Evolutionary conservation across 2,797 vertebrate genomes (phyloP), one percentile per base, ranked within the genome.

Genomic region (Neolamprologus multifasciatus): DNA sequence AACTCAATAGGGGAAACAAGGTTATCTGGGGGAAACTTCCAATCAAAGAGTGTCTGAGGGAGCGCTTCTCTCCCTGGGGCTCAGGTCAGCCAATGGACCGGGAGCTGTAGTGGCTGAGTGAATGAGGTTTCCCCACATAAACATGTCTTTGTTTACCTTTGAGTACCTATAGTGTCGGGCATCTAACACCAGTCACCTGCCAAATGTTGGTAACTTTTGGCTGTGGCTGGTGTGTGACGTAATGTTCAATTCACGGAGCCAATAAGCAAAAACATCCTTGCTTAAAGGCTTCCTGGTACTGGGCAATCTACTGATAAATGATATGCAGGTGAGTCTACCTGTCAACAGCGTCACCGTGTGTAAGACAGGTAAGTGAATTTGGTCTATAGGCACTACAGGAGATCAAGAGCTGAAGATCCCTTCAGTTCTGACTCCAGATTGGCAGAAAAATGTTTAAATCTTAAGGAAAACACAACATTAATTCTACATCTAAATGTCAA

Each of bases 111-210:
- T 88, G 93, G 90, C 89, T 93, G 92, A 95, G 94, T 94, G 95
- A 95, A 96, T 93, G 93, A 95, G 94, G 92, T 93, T 94, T 94
- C 87, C 89, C 92, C 89, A 91, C 81, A 93, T 91, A 87, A 91
- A 92, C 82, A 89, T 88, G 77, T 91, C 87, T 92, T 89, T 82
- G 91, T 91, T 95, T 91, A 94, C 88, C 93, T 94, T 89, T 76
- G 40, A 78, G 69, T 59, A 86, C 17, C 82, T 86, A 87, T 55
- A 80, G 52, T 80, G 59, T 76, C 79, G 48, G 62, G 86, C 71
- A 77, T 69, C 45, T 52, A 80, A 88, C 59, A 81, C 43, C 71
- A 59, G 62, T 77, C 51, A 86, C 13, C 31, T 51, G 50, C 74
- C 84, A 84, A 86, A 91, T 26, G n/a, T 14, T 81, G 21, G 26